These are phyloP conservation scores for Passer domesticus DNA, from an alignment of 2,113 vertebrate genomes.

Conservation along the genomic window DNA sequence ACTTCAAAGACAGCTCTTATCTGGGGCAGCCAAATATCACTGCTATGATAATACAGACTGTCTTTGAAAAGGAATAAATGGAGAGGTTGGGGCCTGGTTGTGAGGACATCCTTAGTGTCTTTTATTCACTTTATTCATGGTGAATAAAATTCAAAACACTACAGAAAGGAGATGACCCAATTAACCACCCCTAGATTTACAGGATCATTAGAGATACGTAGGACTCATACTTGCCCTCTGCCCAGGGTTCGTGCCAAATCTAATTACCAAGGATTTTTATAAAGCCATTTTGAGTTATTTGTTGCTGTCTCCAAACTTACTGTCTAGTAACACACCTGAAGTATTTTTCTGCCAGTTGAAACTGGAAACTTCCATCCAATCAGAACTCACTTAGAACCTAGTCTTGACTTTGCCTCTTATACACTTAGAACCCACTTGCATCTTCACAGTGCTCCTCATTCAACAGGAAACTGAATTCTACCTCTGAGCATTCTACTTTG, in stretches of 20 bases:
- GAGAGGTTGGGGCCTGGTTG: background rate
- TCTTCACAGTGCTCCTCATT: accelerated
- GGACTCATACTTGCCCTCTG: background rate
- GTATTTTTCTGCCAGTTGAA: background rate
- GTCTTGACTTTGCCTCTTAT: too few relatives aligned
- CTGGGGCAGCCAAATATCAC: background rate
- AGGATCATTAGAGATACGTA: background rate
- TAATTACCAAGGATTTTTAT: background rate
- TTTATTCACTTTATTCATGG: background rate
- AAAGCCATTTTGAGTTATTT: background rate
- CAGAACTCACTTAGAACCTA: background rate
- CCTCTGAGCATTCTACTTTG: background rate
- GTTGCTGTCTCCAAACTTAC: background rate
- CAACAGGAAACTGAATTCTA: background rate
- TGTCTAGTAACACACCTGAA: background rate
- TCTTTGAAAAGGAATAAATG: background rate
- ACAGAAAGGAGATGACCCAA: background rate
- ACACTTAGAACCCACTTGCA: background rate
- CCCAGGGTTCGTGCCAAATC: background rate
- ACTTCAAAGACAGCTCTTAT: background rate
- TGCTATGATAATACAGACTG: background rate
- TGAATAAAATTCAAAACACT: background rate
- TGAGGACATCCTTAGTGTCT: background rate
- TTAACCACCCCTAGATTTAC: background rate
- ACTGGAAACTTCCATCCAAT: background rate